phyloP scores from a whole-genome alignment of 1,140 invertebrate species.

The Aphis gossypii region DNA sequence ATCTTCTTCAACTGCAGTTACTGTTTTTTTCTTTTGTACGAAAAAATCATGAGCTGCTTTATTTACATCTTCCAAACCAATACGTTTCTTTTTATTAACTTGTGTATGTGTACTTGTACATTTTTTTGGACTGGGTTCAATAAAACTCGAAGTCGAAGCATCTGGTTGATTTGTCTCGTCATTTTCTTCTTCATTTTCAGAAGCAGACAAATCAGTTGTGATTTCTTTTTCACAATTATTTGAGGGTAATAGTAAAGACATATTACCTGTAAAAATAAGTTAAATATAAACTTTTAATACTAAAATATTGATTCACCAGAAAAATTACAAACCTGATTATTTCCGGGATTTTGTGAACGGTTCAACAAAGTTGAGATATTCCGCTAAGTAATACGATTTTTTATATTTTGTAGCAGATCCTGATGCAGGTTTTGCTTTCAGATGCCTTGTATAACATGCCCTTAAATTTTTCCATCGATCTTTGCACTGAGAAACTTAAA shows the following conservation, averaged over 20 bases:
- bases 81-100: background rate
- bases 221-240: background rate
- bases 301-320: background rate
- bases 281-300: background rate
- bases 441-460: slow-evolving; percentile 15
- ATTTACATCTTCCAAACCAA: slow-evolving; percentile 27
- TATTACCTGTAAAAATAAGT: background rate
- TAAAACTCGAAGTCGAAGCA: background rate
- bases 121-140: background rate
- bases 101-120: background rate
- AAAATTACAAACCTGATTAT: background rate
- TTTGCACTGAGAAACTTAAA: slow-evolving; percentile 44
- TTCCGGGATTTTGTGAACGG: slow-evolving; percentile 39
- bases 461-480: slow-evolving; percentile 52
- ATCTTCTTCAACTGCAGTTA: background rate
- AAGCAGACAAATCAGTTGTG: background rate
- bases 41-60: slow-evolving; percentile 12
- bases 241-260: background rate
- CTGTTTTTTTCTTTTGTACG: background rate
- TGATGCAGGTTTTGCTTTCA: background rate
- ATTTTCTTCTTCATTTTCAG: background rate
- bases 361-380: slow-evolving; percentile 26
- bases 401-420: slow-evolving; percentile 12
- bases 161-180: background rate
- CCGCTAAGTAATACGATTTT: slow-evolving; percentile 38